phyloP scores from a whole-genome alignment of 2,888 invertebrate species.

The Caenorhabditis sp. region DNA sequence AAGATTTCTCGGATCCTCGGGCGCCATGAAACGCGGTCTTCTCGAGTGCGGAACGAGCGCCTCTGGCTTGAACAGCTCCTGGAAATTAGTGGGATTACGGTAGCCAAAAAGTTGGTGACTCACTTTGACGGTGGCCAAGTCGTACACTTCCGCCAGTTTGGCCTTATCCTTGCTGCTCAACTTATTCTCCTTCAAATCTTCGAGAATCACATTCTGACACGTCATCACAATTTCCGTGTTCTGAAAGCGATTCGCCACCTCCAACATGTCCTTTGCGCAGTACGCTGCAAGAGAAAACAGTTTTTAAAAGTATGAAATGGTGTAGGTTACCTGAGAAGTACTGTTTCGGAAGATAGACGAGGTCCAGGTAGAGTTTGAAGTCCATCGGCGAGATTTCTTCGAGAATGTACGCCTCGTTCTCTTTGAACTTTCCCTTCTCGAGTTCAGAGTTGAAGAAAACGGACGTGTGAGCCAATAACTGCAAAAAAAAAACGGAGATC shows the following conservation, averaged over 20 bases:
- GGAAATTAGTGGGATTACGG: background rate
- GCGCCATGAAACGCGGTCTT: constrained; percentile 29
- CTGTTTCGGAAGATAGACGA: constrained; percentile 26
- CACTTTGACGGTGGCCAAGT: constrained; percentile 18
- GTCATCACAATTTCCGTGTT: constrained; percentile 12
- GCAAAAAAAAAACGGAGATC: background rate
- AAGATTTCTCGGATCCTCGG: background rate
- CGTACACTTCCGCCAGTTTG: constrained; percentile 13
- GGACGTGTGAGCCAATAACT: constrained; percentile 19
- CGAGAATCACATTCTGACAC: constrained; percentile 23
- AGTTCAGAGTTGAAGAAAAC: constrained; percentile 7
- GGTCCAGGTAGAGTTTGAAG: constrained; percentile 21
- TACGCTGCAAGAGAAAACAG: constrained; percentile 6
- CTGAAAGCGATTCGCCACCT: constrained; percentile 10
- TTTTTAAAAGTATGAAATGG: too few relatives aligned
- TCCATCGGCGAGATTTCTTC: constrained; percentile 16
- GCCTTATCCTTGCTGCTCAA: constrained; percentile 17
- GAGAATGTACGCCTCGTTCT: constrained; percentile 2
- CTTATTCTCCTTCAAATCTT: constrained; percentile 26
- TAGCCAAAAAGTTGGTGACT: background rate
- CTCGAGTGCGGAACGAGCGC: background rate
- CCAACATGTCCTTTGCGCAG: constrained; percentile 28
- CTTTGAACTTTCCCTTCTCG: background rate
- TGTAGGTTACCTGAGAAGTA: constrained; percentile 31
- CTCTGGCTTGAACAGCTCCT: constrained; percentile 25